Evolutionary conservation across 2,888 invertebrate species (phyloP).

Genomic region (Argyra leucocephala): DNA sequence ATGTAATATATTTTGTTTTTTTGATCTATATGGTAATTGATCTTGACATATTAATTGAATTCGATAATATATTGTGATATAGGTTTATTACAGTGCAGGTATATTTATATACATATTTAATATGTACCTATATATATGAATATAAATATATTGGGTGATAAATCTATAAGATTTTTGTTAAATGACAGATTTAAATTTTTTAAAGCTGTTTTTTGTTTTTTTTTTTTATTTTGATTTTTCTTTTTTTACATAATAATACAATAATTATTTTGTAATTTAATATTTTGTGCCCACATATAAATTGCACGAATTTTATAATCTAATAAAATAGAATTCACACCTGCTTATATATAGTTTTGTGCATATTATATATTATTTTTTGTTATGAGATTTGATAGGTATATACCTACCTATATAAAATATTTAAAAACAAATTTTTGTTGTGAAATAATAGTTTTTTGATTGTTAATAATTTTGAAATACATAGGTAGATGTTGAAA

Average conservation of each 20-base stretch:
- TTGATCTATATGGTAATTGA: conserved; percentile 1
- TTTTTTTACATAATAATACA: too few relatives aligned
- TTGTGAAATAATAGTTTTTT: too few relatives aligned
- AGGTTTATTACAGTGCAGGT: neutral
- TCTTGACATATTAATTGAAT: conserved; percentile 4
- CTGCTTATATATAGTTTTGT: neutral
- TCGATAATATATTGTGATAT: neutral
- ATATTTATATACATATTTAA: neutral
- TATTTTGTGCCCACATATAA: neutral
- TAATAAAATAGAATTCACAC: neutral
- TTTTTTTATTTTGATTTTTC: too few relatives aligned
- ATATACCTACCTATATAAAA: too few relatives aligned
- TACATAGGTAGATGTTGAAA: too few relatives aligned
- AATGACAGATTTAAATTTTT: neutral
- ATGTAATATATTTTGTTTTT: neutral
- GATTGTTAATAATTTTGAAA: too few relatives aligned
- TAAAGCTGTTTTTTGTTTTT: neutral
- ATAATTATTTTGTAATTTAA: neutral
- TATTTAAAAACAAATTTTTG: too few relatives aligned
- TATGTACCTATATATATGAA: neutral
- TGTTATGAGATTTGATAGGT: too few relatives aligned
- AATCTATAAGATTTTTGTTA: neutral
- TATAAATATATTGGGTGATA: neutral
- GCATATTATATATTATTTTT: too few relatives aligned
- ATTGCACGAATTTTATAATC: neutral